phyloP scores from a whole-genome alignment of 1,140 invertebrate species.

The Aphaenogaster floridana region DNA sequence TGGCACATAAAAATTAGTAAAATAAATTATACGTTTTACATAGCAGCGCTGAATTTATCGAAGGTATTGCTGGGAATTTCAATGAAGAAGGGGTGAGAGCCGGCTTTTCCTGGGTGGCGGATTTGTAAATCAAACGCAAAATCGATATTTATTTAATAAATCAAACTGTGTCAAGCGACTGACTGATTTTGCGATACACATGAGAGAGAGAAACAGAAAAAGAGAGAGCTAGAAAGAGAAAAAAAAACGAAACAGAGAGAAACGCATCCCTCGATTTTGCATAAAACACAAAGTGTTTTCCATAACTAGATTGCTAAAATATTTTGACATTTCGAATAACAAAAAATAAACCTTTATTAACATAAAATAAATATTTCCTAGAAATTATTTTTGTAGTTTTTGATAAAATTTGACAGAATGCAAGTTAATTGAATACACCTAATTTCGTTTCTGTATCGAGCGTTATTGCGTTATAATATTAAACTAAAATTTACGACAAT shows the following conservation, averaged over 20 bases:
- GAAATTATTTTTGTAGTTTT: not conserved
- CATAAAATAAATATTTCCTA: not conserved
- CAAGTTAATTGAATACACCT: not conserved
- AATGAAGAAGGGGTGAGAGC: not conserved
- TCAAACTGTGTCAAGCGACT: constrained; percentile 48
- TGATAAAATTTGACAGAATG: not conserved
- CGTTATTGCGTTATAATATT: not conserved
- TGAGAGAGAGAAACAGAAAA: not conserved
- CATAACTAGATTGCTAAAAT: constrained; percentile 3
- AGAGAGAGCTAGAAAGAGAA: not conserved
- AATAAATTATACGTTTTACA: constrained; percentile 31
- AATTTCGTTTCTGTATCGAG: not conserved
- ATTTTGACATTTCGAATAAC: constrained; percentile 1
- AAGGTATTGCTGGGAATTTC: constrained; percentile 21
- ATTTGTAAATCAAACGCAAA: constrained; percentile 68
- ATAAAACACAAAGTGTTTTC: constrained; percentile 38
- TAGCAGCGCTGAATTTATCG: constrained; percentile 32
- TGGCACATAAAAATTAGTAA: constrained; percentile 22
- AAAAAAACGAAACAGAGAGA: not conserved
- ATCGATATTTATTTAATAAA: constrained; percentile 66
- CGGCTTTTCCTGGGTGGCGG: constrained; percentile 7
- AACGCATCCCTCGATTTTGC: not conserved
- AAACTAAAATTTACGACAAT: not conserved
- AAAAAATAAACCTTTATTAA: not conserved
- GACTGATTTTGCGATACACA: constrained; percentile 39